Evolutionary conservation across 2,888 invertebrate species (phyloP).

Genomic region (Netelia melanura): DNA sequence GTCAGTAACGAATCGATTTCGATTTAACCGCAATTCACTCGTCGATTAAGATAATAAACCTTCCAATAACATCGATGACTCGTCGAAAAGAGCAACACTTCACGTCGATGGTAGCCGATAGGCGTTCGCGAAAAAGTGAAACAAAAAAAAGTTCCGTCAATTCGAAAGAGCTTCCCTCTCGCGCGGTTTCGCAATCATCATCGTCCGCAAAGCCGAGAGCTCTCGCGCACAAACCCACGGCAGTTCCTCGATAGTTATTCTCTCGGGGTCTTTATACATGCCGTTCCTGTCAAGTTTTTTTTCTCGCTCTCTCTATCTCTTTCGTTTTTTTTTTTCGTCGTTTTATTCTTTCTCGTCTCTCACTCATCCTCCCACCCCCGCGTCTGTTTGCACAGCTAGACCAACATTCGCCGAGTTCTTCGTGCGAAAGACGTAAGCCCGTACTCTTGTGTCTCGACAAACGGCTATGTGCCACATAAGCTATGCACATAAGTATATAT

Average conservation of each 20-base stretch:
- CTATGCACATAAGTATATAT: slow-evolving; percentile 9
- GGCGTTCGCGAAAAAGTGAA: not conserved
- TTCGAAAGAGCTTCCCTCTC: not conserved
- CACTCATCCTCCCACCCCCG: slow-evolving; percentile 32
- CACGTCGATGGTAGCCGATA: slow-evolving; percentile 1
- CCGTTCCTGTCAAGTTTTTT: slow-evolving; percentile 35
- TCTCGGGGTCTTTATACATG: slow-evolving; percentile 46
- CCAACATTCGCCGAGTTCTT: slow-evolving; percentile 73
- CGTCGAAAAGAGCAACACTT: not conserved
- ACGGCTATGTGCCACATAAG: slow-evolving; percentile 17
- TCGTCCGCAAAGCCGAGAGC: not conserved
- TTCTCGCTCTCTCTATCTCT: no score
- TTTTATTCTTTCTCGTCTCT: slow-evolving; percentile 38
- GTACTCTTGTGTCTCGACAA: slow-evolving; percentile 42
- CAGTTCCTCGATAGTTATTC: slow-evolving; percentile 40
- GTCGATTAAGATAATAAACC: not conserved
- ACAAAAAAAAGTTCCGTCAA: slow-evolving; percentile 16
- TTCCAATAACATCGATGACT: not conserved
- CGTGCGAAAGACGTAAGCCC: slow-evolving; percentile 57
- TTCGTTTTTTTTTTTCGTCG: not conserved
- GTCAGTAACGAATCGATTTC: not conserved
- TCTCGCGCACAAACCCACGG: slow-evolving; percentile 3
- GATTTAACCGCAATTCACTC: not conserved
- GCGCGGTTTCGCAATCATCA: slow-evolving; percentile 12
- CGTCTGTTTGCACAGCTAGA: slow-evolving; percentile 80